Evolutionary conservation across 2,888 invertebrate species (phyloP), one percentile per base, ranked within the genome.

Genomic region (Eristalis pertinax): DNA sequence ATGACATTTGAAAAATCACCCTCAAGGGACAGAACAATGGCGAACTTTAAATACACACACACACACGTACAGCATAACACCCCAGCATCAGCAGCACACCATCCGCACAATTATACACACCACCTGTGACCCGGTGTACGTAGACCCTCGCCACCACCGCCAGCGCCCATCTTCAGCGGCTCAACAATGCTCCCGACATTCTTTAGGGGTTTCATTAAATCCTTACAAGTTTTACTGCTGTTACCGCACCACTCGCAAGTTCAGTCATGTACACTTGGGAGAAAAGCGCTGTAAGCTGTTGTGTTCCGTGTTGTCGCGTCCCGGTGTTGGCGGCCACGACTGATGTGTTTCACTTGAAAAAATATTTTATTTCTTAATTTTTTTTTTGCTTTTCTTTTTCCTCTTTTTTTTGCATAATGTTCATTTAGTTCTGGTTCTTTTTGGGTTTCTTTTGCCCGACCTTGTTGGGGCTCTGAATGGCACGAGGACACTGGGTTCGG

Each of bases 201-300:
- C 79, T 67, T 72, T 67, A 65, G 60, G n/a, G 72, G 60, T 79
- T 73, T 79, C 72, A 79, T 79, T 73, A 79, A 72, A 79, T 43
- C 26, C 60, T 72, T 65, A 67, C 41, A 72, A 67, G 67, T 67
- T 50, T 68, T 50, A 68, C 50, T 68, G 50, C 68, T 29, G 50
- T 32, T 68, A 19, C 68, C 32, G 29, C 50, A n/a, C 29, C 26
- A 68, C 50, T 26, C 19, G 29, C 50, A n/a, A 13, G 19, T 15
- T 24, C n/a, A 43, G 50, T 19, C 19, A 8, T 50, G 50, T 50
- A 50, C 50, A 50, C 50, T 19, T 8, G 19, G n/a, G n/a, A n/a
- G 8, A 19, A 50, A 19, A n/a, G 19, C 50, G 50, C 50, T 50
- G 50, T 50, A 50, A 50, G 50, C 50, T 50, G 50, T 50, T 50